Base-by-base conservation (phyloP, 2,888 invertebrate genomes). In the Tyria jacobaeae region DNA sequence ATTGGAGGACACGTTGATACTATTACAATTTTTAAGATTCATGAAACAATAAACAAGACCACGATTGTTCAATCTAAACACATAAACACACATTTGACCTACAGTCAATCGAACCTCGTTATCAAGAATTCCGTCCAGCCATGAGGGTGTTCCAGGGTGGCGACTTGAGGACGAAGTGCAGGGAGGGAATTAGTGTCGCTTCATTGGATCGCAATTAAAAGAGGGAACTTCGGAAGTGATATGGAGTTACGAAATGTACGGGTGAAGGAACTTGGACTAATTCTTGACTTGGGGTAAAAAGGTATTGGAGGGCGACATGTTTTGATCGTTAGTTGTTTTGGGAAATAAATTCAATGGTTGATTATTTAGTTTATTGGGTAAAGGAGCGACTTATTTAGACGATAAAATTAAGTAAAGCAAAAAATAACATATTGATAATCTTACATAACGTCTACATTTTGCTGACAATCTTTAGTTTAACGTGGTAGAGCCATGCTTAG, bases 151-250 rank as follows among this genome's bases (percentile, higher is more conserved):
- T 47, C 35, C 44, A 35, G 60, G 54, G 31, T 57, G 47, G 52
- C 56, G 53, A 58, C 50, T 57, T 59, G 64, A 60, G 66, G 69
- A 37, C n/a, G 37, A 12, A 67, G n/a, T n/a, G 21, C 54, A 65
- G 68, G 80, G 83, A 76, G 78, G 85, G 86, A 86, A 90, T 91
- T 91, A 91, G 87, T 62, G 77, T 66, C 87, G 92, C 88, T 92
- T 90, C 92, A 93, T 92, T 87, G 92, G 87, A 84, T 86, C 87
- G 89, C 92, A 93, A 93, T 93, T 93, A 93, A 91, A 91, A 88
- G 88, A 83, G 84, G 82, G 83, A 74, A 78, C 77, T 71, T 71
- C 76, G 78, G 78, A 80, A 85, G 82, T 81, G 86, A 86, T 85
- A 84, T 77, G 79, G 75, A 84, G 75, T 83, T 76, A 57, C 66